Base-by-base conservation (phyloP, 2,888 invertebrate species). In the Acleris sparsana region DNA sequence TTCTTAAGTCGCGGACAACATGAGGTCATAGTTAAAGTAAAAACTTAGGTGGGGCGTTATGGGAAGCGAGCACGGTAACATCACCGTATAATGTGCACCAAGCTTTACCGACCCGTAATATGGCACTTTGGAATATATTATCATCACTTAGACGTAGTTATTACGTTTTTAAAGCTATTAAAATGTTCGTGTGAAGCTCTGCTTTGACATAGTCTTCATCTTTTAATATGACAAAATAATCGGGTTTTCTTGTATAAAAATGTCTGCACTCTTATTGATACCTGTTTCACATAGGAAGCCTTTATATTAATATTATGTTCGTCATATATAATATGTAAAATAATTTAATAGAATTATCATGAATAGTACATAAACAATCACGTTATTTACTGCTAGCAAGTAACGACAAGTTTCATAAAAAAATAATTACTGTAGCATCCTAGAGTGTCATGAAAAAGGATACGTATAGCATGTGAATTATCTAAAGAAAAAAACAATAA, bases 21-120 rank as follows among this genome's bases (percentile, higher is more conserved):
- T 92, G 91, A 92, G 92, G 92, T 92, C 92, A 92, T 92, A 92
- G 89, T 91, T 92, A 90, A 89, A 87, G 89, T 89, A 90, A 90
- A 88, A 90, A 89, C 84, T 83, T 81, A 88, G 91, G 84, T 82
- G 86, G 93, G 93, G 92, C 92, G 93, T 93, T 93, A 93, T 93
- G 93, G 93, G 93, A 93, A 89, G 77, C 85, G 93, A 92, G 76
- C 93, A 93, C 91, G 82, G 90, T 90, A 89, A 90, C 91, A 87
- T 80, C 85, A 84, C 86, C 74, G 77, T 82, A 77, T 85, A 84
- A 84, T 86, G 77, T 83, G 82, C 76, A 77, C 79, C 81, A 84
- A 80, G 83, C 86, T 84, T 88, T 89, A 88, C 88, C 84, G 82
- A 83, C 82, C 83, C 77, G 82, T 86, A 83, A 77, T 84, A 82